Conservation (phyloP, 2,797 vertebrate genomes). For the Pangasius larnaudii region DNA sequence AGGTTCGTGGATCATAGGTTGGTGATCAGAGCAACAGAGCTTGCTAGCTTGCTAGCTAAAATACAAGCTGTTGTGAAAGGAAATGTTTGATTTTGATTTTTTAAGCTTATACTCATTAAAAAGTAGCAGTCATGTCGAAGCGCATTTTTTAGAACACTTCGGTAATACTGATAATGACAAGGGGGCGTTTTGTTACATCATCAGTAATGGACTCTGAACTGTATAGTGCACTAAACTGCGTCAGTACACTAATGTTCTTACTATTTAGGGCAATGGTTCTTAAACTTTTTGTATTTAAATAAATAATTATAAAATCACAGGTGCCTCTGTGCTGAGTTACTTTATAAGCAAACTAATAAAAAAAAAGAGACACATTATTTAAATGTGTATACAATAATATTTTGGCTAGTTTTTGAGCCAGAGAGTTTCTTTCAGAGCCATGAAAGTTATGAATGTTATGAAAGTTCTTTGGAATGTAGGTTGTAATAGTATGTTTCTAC, state of each 20-base stretch:
- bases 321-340: not conserved
- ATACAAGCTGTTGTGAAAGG: not conserved
- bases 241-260: not conserved
- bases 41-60: not conserved
- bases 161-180: not conserved
- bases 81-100: not conserved
- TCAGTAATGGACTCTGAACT: not conserved
- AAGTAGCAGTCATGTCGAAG: not conserved
- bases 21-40: not conserved
- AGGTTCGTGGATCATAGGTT: too few relatives aligned
- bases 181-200: too few relatives aligned
- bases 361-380: too few relatives aligned
- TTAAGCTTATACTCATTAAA: not conserved
- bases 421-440: not conserved
- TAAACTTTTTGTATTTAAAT: too few relatives aligned
- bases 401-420: not conserved
- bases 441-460: too few relatives aligned
- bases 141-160: not conserved
- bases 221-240: not conserved
- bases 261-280: not conserved
- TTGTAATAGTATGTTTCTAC: not conserved
- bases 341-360: not conserved
- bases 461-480: not conserved
- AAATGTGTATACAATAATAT: not conserved
- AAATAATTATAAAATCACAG: not conserved